Evolutionary conservation across 2,888 invertebrate genomes (phyloP).

Genomic region (Morpho deidamia): DNA sequence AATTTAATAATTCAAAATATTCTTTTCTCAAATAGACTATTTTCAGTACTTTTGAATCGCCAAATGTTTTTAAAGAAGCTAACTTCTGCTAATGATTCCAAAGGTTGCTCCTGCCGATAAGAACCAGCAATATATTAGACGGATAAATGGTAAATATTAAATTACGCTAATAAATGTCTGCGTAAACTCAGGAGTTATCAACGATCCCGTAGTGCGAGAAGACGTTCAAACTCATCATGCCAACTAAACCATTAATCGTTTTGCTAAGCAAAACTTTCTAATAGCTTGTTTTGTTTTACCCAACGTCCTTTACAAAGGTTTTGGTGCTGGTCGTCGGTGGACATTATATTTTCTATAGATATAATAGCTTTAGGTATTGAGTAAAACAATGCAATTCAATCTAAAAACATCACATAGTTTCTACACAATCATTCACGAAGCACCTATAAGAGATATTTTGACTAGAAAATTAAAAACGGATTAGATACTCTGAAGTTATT

Average conservation of each 20-base stretch:
- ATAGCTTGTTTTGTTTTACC: conserved; percentile 17
- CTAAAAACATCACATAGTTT: conserved; percentile 20
- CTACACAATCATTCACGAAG: conserved; percentile 55
- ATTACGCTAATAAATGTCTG: too few relatives aligned
- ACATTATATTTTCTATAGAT: not conserved
- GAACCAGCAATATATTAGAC: too few relatives aligned
- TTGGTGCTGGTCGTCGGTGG: not conserved
- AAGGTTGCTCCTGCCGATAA: too few relatives aligned
- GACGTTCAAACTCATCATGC: conserved; percentile 14
- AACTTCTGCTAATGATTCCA: too few relatives aligned
- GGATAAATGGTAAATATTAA: too few relatives aligned
- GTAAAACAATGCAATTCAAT: conserved; percentile 17
- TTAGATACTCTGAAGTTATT: too few relatives aligned
- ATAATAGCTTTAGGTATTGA: conserved; percentile 12
- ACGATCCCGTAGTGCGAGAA: conserved; percentile 10
- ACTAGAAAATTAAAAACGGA: too few relatives aligned
- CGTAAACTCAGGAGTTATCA: not conserved
- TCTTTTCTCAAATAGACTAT: too few relatives aligned
- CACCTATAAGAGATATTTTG: conserved; percentile 29
- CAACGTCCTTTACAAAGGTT: conserved; percentile 10
- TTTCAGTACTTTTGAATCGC: too few relatives aligned
- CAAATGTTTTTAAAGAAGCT: too few relatives aligned
- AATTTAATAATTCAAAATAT: too few relatives aligned
- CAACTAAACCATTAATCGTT: conserved; percentile 16
- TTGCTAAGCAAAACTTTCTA: conserved; percentile 16